Percentiles rank a stretch among this genome's conserved stretches.
These are phyloP conservation scores for Amphilophus citrinellus DNA, from an alignment of 2,113 vertebrate species.

Conservation along the genomic window DNA sequence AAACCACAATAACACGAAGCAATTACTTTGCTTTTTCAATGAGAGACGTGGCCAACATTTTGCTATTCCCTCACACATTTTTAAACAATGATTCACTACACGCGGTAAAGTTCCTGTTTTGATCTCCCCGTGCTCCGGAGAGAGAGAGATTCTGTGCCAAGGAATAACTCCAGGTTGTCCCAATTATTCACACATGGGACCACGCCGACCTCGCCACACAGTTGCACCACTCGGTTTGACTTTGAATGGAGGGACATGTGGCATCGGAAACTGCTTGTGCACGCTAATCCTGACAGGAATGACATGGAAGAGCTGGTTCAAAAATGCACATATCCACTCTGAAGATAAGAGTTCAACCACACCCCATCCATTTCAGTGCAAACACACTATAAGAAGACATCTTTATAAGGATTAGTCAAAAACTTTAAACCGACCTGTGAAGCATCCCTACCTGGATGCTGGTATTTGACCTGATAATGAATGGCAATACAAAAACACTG, in stretches of 20 bases:
- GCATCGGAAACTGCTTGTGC: slow-evolving; percentile 1
- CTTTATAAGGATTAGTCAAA: neutral
- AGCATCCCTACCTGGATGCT: neutral
- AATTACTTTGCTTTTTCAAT: slow-evolving; percentile 27
- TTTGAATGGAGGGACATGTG: slow-evolving; percentile 14
- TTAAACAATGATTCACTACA: slow-evolving; percentile 60
- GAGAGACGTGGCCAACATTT: slow-evolving; percentile 5
- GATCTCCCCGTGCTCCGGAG: slow-evolving; percentile 47
- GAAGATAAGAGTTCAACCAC: neutral
- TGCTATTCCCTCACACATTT: slow-evolving; percentile 36
- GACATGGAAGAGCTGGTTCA: neutral
- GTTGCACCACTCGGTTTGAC: slow-evolving; percentile 13
- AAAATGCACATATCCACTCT: neutral
- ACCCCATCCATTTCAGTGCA: neutral
- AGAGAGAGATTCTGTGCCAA: slow-evolving; percentile 68
- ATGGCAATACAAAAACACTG: neutral
- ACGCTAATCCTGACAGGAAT: neutral
- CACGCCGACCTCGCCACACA: slow-evolving; percentile 42
- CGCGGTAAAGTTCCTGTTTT: slow-evolving; percentile 58
- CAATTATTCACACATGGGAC: slow-evolving; percentile 75
- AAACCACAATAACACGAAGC: slow-evolving; percentile 30
- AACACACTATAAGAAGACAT: neutral
- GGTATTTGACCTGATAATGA: neutral
- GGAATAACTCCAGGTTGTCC: slow-evolving; percentile 66
- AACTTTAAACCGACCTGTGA: neutral